Percentiles rank a stretch among this genome's conserved stretches.
Conservation (phyloP, 2,797 vertebrate genomes). For the Mus spretus region DNA sequence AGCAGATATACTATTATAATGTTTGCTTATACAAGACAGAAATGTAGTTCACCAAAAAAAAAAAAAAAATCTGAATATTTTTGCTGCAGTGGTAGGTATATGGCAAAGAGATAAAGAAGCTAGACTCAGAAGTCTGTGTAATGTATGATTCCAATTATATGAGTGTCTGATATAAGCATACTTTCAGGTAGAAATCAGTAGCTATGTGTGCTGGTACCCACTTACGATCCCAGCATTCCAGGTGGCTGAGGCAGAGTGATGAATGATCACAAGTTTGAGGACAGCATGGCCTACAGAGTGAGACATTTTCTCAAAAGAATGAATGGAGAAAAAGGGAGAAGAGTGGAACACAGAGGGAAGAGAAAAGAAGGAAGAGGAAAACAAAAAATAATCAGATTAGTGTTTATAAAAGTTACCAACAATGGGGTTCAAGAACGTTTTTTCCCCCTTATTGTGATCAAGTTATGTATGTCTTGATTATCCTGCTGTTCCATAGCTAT, state of each 20-base stretch:
- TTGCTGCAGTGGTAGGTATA: background rate
- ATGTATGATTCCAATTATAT: background rate
- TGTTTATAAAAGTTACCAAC: background rate
- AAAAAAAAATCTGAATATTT: background rate
- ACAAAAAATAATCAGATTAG: background rate
- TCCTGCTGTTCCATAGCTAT: background rate
- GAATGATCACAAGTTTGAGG: background rate
- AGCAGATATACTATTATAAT: background rate
- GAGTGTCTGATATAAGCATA: background rate
- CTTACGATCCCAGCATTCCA: background rate
- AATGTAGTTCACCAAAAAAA: constrained; percentile 6
- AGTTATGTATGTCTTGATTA: background rate
- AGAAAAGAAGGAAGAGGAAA: background rate
- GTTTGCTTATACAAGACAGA: background rate
- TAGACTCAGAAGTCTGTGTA: background rate
- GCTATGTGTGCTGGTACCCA: background rate
- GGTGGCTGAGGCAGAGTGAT: background rate
- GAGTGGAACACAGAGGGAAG: background rate
- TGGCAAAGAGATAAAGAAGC: background rate
- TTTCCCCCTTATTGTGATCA: background rate
- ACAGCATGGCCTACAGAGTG: background rate
- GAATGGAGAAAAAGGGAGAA: background rate
- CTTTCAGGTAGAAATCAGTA: background rate
- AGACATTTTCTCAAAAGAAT: background rate
- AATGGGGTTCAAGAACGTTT: background rate